A percentile compares a stretch with the other conserved stretches of the same genome.
Evolutionary conservation across 1,140 invertebrate genomes (phyloP).

Genomic region (Papilio aristodemus): DNA sequence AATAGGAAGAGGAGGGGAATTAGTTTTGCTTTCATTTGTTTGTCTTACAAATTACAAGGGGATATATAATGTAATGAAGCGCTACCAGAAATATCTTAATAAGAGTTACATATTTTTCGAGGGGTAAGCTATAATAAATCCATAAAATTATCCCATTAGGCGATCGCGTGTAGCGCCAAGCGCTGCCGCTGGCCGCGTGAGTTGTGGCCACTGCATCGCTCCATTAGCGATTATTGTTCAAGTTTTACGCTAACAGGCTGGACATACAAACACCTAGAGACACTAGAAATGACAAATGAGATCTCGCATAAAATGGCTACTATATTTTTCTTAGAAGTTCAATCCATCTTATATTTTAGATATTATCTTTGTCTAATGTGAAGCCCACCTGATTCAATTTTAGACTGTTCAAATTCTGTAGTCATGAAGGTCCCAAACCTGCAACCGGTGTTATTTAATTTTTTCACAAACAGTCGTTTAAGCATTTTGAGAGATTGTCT

Average conservation of each 20-base stretch:
- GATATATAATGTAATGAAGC: background rate
- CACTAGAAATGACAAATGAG: conserved; percentile 41
- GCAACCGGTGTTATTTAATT: too few relatives aligned
- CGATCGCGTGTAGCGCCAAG: conserved; percentile 42
- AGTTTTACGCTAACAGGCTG: conserved; percentile 62
- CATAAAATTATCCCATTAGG: conserved; percentile 51
- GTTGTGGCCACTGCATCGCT: conserved; percentile 71
- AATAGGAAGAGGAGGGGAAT: background rate
- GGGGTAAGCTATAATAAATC: conserved; percentile 40
- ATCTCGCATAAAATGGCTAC: background rate
- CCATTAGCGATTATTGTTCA: conserved; percentile 78
- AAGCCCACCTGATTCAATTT: too few relatives aligned
- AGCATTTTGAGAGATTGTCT: too few relatives aligned
- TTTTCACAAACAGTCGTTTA: too few relatives aligned
- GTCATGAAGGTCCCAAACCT: too few relatives aligned
- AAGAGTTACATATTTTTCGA: conserved; percentile 25
- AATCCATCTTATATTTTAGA: too few relatives aligned
- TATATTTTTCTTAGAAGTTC: too few relatives aligned
- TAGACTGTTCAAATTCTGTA: too few relatives aligned
- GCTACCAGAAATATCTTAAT: conserved; percentile 19
- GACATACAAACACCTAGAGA: conserved; percentile 38
- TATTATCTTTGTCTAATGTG: too few relatives aligned
- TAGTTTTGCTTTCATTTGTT: background rate
- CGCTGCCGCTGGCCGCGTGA: conserved; percentile 52
- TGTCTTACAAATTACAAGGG: background rate